Percentiles rank a stretch among this genome's conserved stretches.
Evolutionary conservation across 2,888 invertebrate genomes (phyloP).

Genomic region (Meganola albula): DNA sequence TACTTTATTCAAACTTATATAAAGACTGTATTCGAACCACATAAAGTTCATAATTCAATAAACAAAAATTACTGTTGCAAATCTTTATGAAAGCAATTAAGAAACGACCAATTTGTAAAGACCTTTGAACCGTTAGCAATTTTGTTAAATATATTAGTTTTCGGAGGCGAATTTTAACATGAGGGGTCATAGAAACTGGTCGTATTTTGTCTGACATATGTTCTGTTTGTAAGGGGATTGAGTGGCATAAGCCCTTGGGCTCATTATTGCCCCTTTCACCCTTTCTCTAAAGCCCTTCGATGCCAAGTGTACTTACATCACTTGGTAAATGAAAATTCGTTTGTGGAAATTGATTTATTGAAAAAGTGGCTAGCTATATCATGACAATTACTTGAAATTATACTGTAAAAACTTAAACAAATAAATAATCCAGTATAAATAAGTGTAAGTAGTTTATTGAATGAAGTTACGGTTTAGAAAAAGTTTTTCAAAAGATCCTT

Average conservation of each 20-base stretch:
- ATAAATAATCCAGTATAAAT: too few species aligned
- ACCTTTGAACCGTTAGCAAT: constrained; percentile 24
- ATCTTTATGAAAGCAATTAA: constrained; percentile 61
- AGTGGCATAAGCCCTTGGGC: constrained; percentile 68
- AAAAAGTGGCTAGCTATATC: background rate
- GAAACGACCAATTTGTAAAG: constrained; percentile 37
- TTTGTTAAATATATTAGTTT: constrained; percentile 19
- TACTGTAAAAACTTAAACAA: too few species aligned
- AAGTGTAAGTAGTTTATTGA: too few species aligned
- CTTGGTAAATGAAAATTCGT: constrained; percentile 40
- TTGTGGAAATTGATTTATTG: constrained; percentile 9
- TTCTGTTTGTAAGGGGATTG: constrained; percentile 59
- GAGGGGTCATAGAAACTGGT: constrained; percentile 32
- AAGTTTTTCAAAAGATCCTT: too few species aligned
- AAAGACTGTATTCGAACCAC: constrained; percentile 5
- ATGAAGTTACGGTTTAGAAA: too few species aligned
- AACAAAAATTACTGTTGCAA: constrained; percentile 25
- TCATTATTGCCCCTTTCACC: constrained; percentile 65
- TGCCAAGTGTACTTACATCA: constrained; percentile 55
- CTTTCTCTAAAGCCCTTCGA: constrained; percentile 49
- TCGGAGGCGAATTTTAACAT: constrained; percentile 20
- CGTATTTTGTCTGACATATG: constrained; percentile 62
- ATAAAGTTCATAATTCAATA: constrained; percentile 11
- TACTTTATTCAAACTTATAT: constrained; percentile 1
- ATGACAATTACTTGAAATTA: too few species aligned